phyloP scores from a whole-genome alignment of 2,113 vertebrate genomes.

The Natator depressus region DNA sequence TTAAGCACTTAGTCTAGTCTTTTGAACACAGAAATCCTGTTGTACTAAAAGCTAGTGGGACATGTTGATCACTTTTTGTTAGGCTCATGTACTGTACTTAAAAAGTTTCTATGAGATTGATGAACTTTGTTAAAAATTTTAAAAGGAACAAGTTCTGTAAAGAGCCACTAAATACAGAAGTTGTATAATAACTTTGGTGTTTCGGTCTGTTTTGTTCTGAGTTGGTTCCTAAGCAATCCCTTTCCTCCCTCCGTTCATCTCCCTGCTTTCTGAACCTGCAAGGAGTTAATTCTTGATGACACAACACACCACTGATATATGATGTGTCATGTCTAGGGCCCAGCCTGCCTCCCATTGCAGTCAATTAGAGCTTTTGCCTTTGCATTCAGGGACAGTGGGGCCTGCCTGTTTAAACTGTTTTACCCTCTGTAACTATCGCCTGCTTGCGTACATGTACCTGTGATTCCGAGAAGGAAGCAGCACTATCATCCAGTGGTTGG shows the following conservation, averaged over 20 bases:
- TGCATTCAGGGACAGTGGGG: background rate
- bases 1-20: conserved; percentile 75
- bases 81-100: conserved; percentile 73
- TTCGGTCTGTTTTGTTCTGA: conserved; percentile 39
- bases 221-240: background rate
- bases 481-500: background rate
- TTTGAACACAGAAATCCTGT: conserved; percentile 65
- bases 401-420: background rate
- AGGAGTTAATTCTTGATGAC: background rate
- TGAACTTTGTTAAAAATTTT: conserved; percentile 83
- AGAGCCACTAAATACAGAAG: conserved; percentile 82
- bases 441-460: background rate
- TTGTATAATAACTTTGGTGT: conserved; percentile 78
- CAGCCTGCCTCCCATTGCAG: background rate
- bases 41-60: conserved; percentile 65
- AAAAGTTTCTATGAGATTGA: conserved; percentile 81
- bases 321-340: background rate
- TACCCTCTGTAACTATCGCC: background rate
- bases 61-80: conserved; percentile 65
- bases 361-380: background rate
- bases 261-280: background rate
- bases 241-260: background rate
- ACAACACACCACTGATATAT: background rate
- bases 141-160: conserved; percentile 81
- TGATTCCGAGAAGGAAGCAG: background rate